Evolutionary conservation across 2,888 invertebrate species (phyloP), one percentile per base, ranked within the genome.

Genomic region (Coecobrya sp.): DNA sequence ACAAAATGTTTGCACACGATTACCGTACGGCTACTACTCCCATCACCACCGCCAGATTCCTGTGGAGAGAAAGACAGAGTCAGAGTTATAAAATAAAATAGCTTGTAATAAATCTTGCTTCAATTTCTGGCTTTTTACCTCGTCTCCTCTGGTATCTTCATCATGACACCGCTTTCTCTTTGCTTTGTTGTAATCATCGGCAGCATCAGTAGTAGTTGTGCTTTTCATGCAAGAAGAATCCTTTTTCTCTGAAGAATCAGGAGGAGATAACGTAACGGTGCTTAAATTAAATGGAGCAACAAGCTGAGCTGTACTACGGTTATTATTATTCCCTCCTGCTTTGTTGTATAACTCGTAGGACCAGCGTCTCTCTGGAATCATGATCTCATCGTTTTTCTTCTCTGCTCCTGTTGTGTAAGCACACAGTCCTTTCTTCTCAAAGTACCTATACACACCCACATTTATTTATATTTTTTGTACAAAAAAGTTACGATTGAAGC

Each of bases 1-100:
- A 73, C 84, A 68, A 89, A 89, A 65, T 89, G 88, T 82, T 89
- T 89, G 62, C 81, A 82, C 81, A 82, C 88, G 49, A 89, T 65
- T 82, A 84, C 52, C 0, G 49, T 36, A 59, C 82, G 82, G 16
- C 30, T 7, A 30, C 59, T 19, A 3, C 42, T 3, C 1, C 16
- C 16, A 16, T 3, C 0, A 73, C 42, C n/a, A 13, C 16, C 16
- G 4, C 13, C 0, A 73, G 70, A 73, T 13, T 73, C 70, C 70
- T 73, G 70, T 25, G 25, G 27, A 27, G 19, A 68, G 49, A 68
- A 11, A 30, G 36, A 59, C n/a, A 27, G 52, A 36, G 27, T 68
- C 1, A 25, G 42, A 36, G 68, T 68, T n/a, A 68, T 85, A 49
- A 85, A 85, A 85, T 85, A 68, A 49, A 89, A 89, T 81, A 52